These are phyloP conservation scores for Halictus rubicundus DNA, from an alignment of 1,140 invertebrate species.

Conservation along the genomic window DNA sequence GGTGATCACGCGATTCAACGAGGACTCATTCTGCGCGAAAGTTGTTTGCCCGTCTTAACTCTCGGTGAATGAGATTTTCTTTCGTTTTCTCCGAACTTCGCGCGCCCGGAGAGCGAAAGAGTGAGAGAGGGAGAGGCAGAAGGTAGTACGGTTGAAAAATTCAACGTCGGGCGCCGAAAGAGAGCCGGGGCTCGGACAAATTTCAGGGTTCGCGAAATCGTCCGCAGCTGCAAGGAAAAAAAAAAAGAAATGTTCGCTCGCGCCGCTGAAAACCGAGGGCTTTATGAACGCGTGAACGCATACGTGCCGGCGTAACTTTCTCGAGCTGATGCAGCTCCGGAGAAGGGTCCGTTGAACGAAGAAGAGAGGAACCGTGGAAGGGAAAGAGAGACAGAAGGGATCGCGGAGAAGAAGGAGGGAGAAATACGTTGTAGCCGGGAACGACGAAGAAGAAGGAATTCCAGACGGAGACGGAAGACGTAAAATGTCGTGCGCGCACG, in stretches of 20 bases:
- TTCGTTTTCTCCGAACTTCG: too few species aligned
- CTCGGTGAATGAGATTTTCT: too few species aligned
- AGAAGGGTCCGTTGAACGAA: too few species aligned
- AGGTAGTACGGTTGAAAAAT: background rate
- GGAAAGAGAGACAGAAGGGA: background rate
- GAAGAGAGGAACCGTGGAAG: background rate
- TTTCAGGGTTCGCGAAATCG: conserved; percentile 12
- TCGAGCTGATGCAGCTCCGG: conserved; percentile 3
- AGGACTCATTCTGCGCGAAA: too few species aligned
- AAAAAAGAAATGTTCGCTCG: conserved; percentile 10
- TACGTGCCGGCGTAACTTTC: conserved; percentile 31
- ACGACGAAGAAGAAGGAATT: background rate
- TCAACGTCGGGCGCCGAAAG: background rate
- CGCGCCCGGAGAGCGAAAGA: too few species aligned
- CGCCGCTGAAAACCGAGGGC: background rate
- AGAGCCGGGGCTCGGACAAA: background rate
- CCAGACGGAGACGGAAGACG: conserved; percentile 30
- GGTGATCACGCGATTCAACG: too few species aligned
- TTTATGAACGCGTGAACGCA: conserved; percentile 14
- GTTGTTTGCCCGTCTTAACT: too few species aligned
- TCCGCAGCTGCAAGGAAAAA: background rate
- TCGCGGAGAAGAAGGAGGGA: background rate
- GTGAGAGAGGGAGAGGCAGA: too few species aligned
- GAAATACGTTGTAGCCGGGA: background rate
- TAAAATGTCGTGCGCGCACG: conserved; percentile 62